Base-by-base conservation (phyloP, 2,113 vertebrate species). In the Varanus salvator region DNA sequence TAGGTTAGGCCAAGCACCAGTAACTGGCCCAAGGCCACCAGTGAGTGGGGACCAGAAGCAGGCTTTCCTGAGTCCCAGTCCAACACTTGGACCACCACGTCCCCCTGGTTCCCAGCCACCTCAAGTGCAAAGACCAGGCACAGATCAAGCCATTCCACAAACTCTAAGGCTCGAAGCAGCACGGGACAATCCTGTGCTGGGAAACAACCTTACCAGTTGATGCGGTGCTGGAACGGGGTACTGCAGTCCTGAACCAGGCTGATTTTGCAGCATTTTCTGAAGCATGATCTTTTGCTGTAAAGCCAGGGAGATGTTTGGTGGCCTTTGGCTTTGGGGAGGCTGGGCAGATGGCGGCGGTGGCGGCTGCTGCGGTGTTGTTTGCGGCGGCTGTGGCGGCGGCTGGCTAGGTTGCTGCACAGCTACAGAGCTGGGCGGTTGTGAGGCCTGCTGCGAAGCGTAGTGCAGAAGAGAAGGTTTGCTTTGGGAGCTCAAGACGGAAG, bases 281-380 rank as follows among this genome's bases (percentile, higher is more conserved):
- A 97, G 96, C 93, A 98, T 94, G 87, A 97, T 97, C 93, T 97
- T 99, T 96, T 97, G 97, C 90, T 98, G 98, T 86, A 99, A 96
- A 72, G 96, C 93, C 71, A 97, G 95, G 1, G 98, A 95, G 31
- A 98, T 93, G 0, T 91, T 96, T 14, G 96, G 91, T 0, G 96
- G 94, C 87, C 97, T 96, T 50, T 98, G 98, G 93, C 96, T 98
- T 9, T 97, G 94, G 85, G 98, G 98, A 91, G 97, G 87, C 7
- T 97, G 98, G 21, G 97, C 92, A 21, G 97, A 76, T 38, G 97
- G 98, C 0, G 96, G 88, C 21, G 11, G 57, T 3, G 97, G 96
- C 0, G 94, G 94, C 60, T 94, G 94, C 21, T 95, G 98, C 0
- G 95, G 97, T 14, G 38, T 71, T 14, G 64, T 52, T 31, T 31